phyloP scores from a whole-genome alignment of 2,797 vertebrate genomes.

The Brotula barbata region DNA sequence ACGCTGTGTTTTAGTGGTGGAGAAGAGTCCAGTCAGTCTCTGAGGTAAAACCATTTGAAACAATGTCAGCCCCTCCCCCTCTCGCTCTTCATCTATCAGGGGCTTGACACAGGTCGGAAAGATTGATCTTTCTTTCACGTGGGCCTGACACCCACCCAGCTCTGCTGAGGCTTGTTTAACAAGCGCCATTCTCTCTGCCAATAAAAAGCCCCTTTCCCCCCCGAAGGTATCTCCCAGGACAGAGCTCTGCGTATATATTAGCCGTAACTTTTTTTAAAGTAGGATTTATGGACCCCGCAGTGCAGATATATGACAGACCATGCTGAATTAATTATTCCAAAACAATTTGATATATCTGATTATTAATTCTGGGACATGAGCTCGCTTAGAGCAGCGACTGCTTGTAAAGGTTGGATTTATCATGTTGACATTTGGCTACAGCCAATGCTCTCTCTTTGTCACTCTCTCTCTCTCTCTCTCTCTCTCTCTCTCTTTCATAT shows the following conservation, averaged over 20 bases:
- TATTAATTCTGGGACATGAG: slow-evolving; percentile 78
- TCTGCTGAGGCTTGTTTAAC: slow-evolving; percentile 70
- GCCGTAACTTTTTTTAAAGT: slow-evolving; percentile 73
- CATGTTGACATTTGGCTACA: slow-evolving; percentile 82
- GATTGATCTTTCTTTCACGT: slow-evolving; percentile 72
- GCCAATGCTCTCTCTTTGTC: slow-evolving; percentile 46
- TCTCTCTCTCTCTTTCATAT: slow-evolving; percentile 11
- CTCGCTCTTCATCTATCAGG: slow-evolving; percentile 59
- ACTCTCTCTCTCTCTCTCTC: slow-evolving; percentile 8
- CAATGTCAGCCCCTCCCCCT: slow-evolving; percentile 45
- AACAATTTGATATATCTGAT: slow-evolving; percentile 83
- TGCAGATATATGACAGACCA: slow-evolving; percentile 67
- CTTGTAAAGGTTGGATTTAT: slow-evolving; percentile 85
- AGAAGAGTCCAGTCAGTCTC: slow-evolving; percentile 26
- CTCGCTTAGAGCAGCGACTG: slow-evolving; percentile 70
- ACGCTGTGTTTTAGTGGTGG: slow-evolving; percentile 7
- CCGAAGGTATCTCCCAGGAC: slow-evolving; percentile 49
- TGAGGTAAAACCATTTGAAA: slow-evolving; percentile 52
- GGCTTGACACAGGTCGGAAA: slow-evolving; percentile 56
- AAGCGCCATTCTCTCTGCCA: slow-evolving; percentile 68
- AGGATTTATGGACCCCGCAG: slow-evolving; percentile 78
- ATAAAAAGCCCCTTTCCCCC: slow-evolving; percentile 64
- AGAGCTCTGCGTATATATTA: slow-evolving; percentile 63
- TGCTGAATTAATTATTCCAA: slow-evolving; percentile 81
- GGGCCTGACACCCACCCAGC: slow-evolving; percentile 55